Evolutionary conservation across 2,888 invertebrate species (phyloP), one percentile per base, ranked within the genome.

Genomic region (Drosophila fungiperda): DNA sequence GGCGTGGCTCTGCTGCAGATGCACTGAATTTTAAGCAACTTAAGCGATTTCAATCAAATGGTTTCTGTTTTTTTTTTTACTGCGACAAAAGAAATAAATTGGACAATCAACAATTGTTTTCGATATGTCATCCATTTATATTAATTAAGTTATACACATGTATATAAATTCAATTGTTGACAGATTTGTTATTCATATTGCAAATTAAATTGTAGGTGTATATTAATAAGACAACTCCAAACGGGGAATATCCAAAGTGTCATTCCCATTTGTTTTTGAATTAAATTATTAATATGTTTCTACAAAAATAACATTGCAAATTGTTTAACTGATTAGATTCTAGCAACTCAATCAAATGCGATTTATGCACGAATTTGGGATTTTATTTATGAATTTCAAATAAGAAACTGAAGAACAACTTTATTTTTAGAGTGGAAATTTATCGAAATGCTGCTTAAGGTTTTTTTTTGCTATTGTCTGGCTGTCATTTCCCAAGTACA

Each of bases 1-100:
- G 76, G 71, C 67, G 71, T 76, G 68, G 80, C 69, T 72, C 54
- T 77, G 73, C 45, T 86, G 83, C 87, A 89, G 71, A 83, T 89
- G 83, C 83, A 86, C 65, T 89, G 89, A 89, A 88, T 89, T 83
- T 83, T 70, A 86, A 88, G 68, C 80, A 77, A 69, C 74, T 67
- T 66, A 65, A 85, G 66, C 68, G 83, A 74, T 73, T 85, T 66
- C 67, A 76, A 73, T 75, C 71, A 67, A 83, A 74, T 71, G 63
- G 58, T 66, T 66, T 65, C 45, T 45, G 45, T 15, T n/a, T 35
- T 20, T 8, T 55, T 26, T 49, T 40, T 32, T 4, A 20, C 50
- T 52, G 32, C 40, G 67, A 62, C 57, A 53, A 54, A 63, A 33
- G 52, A 66, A 64, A 76, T 73, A 58, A 67, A 52, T 67, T 76